Evolutionary conservation across 2,888 invertebrate genomes (phyloP).

Genomic region (Uloborus plumipes): DNA sequence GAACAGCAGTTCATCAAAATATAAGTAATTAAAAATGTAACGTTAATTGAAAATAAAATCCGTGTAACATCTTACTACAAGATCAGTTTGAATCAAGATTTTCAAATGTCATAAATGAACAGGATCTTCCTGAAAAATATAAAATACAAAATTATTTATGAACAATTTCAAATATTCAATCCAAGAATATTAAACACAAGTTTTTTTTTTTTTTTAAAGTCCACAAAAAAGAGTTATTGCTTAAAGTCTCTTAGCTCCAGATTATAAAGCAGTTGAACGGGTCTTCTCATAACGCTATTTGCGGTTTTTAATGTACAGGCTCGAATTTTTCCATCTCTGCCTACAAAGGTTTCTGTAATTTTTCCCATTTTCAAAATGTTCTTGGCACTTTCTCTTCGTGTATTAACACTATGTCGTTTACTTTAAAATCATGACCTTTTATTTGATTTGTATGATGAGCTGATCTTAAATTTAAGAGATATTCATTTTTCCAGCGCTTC

Average conservation of each 20-base stretch:
- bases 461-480: not conserved
- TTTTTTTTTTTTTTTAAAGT: no score
- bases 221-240: no score
- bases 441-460: not conserved
- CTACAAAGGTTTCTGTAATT: not conserved
- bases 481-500: not conserved
- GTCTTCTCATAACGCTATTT: not conserved
- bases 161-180: no score
- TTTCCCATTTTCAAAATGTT: not conserved
- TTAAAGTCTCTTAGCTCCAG: not conserved
- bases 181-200: no score
- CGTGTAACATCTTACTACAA: no score
- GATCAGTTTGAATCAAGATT: no score
- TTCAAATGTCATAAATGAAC: no score
- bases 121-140: no score
- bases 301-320: not conserved
- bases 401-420: not conserved
- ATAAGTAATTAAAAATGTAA: no score
- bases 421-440: not conserved
- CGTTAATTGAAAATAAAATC: no score
- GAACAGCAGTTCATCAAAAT: no score
- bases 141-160: no score
- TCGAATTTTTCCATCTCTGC: not conserved
- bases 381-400: not conserved
- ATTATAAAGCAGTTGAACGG: not conserved